Base-by-base conservation (phyloP, 2,113 vertebrate genomes). In the Bos indicus region DNA sequence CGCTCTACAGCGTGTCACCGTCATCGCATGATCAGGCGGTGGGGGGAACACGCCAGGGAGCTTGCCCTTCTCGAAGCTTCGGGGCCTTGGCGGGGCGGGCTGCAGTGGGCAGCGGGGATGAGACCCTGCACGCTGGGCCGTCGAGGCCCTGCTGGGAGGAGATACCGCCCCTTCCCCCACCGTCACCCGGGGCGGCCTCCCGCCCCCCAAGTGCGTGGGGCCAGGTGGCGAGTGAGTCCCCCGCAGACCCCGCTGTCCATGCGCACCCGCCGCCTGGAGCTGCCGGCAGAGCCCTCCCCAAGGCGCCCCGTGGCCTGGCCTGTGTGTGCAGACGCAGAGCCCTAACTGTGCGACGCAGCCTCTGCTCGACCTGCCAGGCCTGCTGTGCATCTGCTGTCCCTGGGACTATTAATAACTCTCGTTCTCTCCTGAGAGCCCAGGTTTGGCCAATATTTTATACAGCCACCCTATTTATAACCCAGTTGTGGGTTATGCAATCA, bases 231-330 rank as follows among this genome's bases (percentile, higher is more conserved):
- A 54, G 33, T 28, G 46, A 4, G 30, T n/a, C 60, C 17, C 82
- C 26, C 3, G 23, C 40, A 13, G 26, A 8, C 11, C 30, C 17
- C 43, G 52, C 14, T 0, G 6, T 28, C 56, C 23, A 14, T 0
- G 7, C 3, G 2, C 1, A 1, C 2, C 2, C 0, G 7, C 46
- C 0, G 4, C 2, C 10, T 3, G 46, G 54, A 19, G 88, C 7
- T 21, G 11, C 57, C 1, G 13, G 25, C 56, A 54, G 25, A 60
- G 56, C 9, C 43, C 59, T 36, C 19, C 54, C 7, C 54, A 7
- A 12, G 62, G 25, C 13, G 7, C 46, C 5, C 33, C 2, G 25
- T 2, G 25, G 43, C 46, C 57, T 5, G 28, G 26, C 25, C 17
- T 7, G 5, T 40, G 33, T 52, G 77, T 25, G 33, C 67, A 60